These are phyloP conservation scores for Hyles euphorbiae DNA, from an alignment of 1,140 invertebrate species.

Conservation along the genomic window DNA sequence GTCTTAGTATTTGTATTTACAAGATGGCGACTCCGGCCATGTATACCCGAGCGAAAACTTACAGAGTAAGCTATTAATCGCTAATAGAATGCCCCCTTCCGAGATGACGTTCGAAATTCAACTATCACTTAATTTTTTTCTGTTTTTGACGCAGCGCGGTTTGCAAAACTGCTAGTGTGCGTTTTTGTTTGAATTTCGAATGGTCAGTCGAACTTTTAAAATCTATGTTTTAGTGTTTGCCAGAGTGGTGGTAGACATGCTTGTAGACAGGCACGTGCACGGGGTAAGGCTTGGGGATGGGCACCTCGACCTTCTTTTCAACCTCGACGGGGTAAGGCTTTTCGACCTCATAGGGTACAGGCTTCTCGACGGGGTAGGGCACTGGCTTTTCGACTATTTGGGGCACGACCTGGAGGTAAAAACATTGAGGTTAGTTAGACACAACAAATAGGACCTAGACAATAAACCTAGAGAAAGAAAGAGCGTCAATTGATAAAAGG, in stretches of 20 bases:
- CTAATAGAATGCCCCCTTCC: slow-evolving; percentile 8
- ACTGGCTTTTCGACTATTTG: slow-evolving; percentile 83
- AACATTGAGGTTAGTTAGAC: slow-evolving; percentile 1
- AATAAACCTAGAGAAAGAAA: no score
- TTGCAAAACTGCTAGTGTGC: no score
- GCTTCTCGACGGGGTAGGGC: slow-evolving; percentile 85
- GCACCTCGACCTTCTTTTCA: slow-evolving; percentile 85
- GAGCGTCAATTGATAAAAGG: no score
- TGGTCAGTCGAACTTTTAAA: neutral
- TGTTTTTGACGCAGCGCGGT: no score
- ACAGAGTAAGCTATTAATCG: slow-evolving; percentile 45
- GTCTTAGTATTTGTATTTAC: slow-evolving; percentile 38
- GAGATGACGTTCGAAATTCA: slow-evolving; percentile 2
- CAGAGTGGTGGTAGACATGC: slow-evolving; percentile 84
- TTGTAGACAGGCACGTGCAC: slow-evolving; percentile 89
- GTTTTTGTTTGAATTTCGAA: slow-evolving; percentile 6
- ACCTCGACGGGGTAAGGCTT: slow-evolving; percentile 87
- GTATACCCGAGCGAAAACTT: slow-evolving; percentile 23
- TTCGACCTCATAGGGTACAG: slow-evolving; percentile 85
- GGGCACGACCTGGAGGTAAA: slow-evolving; percentile 69
- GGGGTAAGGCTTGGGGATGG: slow-evolving; percentile 85
- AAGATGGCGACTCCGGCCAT: slow-evolving; percentile 28
- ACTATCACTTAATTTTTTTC: neutral
- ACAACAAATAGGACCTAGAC: no score
- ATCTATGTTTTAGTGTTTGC: slow-evolving; percentile 59